Base-by-base conservation (phyloP, 2,888 invertebrate genomes). In the Epirrhoe tristata region DNA sequence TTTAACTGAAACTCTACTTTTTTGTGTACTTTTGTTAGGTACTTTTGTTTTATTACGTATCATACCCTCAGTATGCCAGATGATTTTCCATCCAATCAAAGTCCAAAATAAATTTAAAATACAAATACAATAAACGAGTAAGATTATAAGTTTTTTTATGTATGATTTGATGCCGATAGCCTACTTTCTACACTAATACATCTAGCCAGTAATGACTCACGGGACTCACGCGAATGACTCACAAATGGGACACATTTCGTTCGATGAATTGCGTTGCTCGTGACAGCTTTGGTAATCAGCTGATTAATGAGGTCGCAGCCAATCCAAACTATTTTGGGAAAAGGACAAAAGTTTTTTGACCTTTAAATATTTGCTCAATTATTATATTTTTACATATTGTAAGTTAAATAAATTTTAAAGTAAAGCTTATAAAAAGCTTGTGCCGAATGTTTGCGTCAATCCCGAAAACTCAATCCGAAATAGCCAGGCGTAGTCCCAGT, bases 221-320 rank as follows among this genome's bases (percentile, higher is more conserved):
- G 69, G 66, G 70, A 67, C 51, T 53, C 69, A 64, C 66, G 70
- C 63, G 55, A 66, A 57, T 71, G 69, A 73, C 58, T 70, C 71
- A 71, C 67, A 55, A 60, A 62, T 69, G 43, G 63, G 53, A 46
- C 64, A 58, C 59, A 60, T 63, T 68, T 58, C 48, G 68, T 68
- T 62, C 66, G 43, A 51, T 31, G 55, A 66, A 58, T 56, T 60
- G 52, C 58, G 58, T 53, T 62, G 63, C 16, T 53, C 48, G 59
- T 59, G 65, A 66, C 66, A 63, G 69, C 54, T 62, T 58, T 43
- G 65, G 59, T 63, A 60, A 59, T 66, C 66, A 69, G 57, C 46
- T 63, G 69, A 65, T 63, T 68, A 61, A 64, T 61, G 60, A 58
- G 64, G 48, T 63, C 57, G 51, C 8, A 59, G 12, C 54, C 12